phyloP scores from a whole-genome alignment of 2,888 invertebrate genomes.

The Luffia ferchaultella region DNA sequence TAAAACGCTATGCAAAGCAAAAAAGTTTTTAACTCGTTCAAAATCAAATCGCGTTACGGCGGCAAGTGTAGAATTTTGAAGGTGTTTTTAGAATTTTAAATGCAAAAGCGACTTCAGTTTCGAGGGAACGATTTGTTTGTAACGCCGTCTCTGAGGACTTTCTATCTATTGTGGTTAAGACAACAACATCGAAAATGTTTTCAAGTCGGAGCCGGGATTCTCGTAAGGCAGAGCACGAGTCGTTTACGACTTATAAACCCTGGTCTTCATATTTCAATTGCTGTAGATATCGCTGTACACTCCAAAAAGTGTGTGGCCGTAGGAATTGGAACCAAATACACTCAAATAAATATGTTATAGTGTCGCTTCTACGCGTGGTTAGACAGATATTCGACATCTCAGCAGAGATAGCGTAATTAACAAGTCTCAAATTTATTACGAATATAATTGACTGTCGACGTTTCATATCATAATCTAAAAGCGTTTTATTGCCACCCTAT shows the following conservation, averaged over 20 bases:
- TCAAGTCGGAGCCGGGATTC: conserved; percentile 25
- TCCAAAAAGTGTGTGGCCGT: neutral
- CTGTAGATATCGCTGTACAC: no score
- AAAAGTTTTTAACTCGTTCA: neutral
- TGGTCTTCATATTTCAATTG: no score
- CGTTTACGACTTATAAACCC: neutral
- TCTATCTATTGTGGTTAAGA: conserved; percentile 33
- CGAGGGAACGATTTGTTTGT: conserved; percentile 14
- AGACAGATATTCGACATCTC: no score
- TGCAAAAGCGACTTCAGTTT: conserved; percentile 25
- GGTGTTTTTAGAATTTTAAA: conserved; percentile 32
- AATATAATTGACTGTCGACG: conserved; percentile 51
- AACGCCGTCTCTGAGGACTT: conserved; percentile 21
- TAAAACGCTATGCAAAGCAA: no score
- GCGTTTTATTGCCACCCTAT: conserved; percentile 43
- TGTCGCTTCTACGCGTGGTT: no score
- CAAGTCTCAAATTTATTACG: conserved; percentile 53
- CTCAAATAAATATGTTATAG: no score
- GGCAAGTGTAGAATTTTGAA: conserved; percentile 41
- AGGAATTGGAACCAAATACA: conserved; percentile 20
- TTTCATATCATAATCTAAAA: conserved; percentile 56
- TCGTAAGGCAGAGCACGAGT: neutral
- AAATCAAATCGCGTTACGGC: neutral
- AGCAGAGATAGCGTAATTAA: no score
- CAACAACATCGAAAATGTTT: conserved; percentile 35